Conservation (phyloP, 1,140 invertebrate species). For the Achatina immaculata region DNA sequence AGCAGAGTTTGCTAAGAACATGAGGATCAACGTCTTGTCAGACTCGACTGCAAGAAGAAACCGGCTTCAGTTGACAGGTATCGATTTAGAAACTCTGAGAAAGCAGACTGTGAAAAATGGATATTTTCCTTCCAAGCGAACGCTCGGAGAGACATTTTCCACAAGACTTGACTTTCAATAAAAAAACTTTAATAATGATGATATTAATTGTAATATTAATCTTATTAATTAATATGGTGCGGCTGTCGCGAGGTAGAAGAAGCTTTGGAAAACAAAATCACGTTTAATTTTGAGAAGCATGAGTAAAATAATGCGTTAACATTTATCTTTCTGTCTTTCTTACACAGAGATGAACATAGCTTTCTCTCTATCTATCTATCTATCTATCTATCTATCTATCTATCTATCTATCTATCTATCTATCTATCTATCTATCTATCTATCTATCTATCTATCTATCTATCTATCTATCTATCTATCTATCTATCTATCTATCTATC, state of each 20-base stretch:
- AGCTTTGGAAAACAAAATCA: too few species aligned
- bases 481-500: too few species aligned
- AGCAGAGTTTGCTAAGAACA: background rate
- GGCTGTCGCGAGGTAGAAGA: too few species aligned
- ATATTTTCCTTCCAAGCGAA: background rate
- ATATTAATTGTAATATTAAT: background rate
- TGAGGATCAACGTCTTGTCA: background rate
- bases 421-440: too few species aligned
- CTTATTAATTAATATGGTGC: too few species aligned
- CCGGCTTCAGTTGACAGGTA: background rate
- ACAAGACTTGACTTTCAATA: background rate
- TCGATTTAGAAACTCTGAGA: background rate
- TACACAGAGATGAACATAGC: too few species aligned
- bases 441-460: too few species aligned
- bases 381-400: background rate
- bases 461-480: too few species aligned
- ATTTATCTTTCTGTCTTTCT: too few species aligned
- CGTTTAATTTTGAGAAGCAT: too few species aligned
- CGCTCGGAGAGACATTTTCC: background rate
- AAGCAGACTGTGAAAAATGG: background rate
- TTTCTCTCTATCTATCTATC: background rate
- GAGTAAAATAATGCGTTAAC: too few species aligned
- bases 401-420: background rate
- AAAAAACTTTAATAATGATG: background rate
- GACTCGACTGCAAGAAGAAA: background rate